A percentile compares a stretch with the other conserved stretches of the same genome.
Evolutionary conservation across 2,888 invertebrate species (phyloP).

Genomic region (Teleiodes luculella): DNA sequence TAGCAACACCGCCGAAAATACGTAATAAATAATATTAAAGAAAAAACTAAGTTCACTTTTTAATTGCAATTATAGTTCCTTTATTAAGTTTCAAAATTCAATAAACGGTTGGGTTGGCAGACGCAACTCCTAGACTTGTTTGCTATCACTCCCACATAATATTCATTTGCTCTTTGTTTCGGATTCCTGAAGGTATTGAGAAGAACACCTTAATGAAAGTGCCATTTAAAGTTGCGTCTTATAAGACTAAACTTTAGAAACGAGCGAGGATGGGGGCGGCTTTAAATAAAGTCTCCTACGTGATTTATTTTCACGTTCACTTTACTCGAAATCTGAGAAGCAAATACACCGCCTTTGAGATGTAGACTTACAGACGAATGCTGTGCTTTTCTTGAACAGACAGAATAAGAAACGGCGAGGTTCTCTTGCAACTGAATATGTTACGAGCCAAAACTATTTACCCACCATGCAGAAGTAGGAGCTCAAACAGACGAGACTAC

Average conservation of each 20-base stretch:
- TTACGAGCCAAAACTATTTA: constrained; percentile 21
- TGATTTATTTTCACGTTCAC: constrained; percentile 19
- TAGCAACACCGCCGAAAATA: neutral
- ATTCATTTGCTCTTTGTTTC: constrained; percentile 50
- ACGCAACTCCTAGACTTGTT: constrained; percentile 48
- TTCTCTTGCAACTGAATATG: constrained; percentile 20
- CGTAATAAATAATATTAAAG: too few species aligned
- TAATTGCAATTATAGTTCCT: too few species aligned
- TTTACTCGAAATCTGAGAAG: constrained; percentile 19
- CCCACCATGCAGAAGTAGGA: constrained; percentile 9
- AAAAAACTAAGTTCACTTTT: too few species aligned
- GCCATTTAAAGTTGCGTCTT: constrained; percentile 17
- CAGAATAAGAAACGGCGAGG: constrained; percentile 24
- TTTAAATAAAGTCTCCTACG: constrained; percentile 13
- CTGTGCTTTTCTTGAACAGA: constrained; percentile 21
- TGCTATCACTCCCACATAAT: constrained; percentile 53
- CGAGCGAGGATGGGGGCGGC: constrained; percentile 4
- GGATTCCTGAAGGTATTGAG: constrained; percentile 42
- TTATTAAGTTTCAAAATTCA: constrained; percentile 65
- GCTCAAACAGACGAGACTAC: constrained; percentile 17
- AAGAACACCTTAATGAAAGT: constrained; percentile 39
- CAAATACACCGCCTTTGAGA: constrained; percentile 21
- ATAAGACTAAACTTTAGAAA: constrained; percentile 7
- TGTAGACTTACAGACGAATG: constrained; percentile 20
- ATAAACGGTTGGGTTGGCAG: constrained; percentile 73